Percentiles rank a stretch among this genome's conserved stretches.
phyloP scores from a whole-genome alignment of 30 jellyfish, hydroid and myxozoan genomes.

The Mastigias papua region DNA sequence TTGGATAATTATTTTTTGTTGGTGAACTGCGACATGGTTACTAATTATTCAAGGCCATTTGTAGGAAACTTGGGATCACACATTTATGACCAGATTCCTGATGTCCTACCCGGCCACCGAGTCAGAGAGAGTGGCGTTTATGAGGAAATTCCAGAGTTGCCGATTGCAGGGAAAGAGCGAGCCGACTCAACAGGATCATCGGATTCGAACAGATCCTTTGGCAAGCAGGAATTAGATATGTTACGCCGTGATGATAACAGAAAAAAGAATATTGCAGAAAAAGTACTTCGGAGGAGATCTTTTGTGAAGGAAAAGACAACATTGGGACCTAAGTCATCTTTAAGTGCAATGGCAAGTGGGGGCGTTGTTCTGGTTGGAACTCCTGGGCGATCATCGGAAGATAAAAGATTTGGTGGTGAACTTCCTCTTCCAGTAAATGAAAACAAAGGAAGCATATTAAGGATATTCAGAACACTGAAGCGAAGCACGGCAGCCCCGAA shows the following conservation, averaged over 20 bases:
- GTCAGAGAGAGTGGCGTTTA: conserved; percentile 46
- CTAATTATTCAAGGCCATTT: no score
- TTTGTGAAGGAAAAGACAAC: conserved; percentile 53
- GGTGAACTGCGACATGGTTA: no score
- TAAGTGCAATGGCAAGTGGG: conserved; percentile 17
- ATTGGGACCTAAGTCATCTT: conserved; percentile 24
- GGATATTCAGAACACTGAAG: conserved; percentile 26
- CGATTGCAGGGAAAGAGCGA: neutral
- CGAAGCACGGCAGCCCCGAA: conserved; percentile 24
- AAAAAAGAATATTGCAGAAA: conserved; percentile 7
- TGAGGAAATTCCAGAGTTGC: conserved; percentile 54
- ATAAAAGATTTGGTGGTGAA: conserved; percentile 6
- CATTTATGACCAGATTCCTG: conserved; percentile 51
- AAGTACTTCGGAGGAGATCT: conserved; percentile 64
- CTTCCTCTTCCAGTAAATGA: conserved; percentile 31
- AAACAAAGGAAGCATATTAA: conserved; percentile 15
- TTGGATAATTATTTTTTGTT: no score
- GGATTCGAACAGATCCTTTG: conserved; percentile 30
- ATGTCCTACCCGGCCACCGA: conserved; percentile 1
- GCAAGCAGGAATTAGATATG: conserved; percentile 26
- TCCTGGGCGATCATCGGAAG: neutral
- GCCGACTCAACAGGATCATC: conserved; percentile 65
- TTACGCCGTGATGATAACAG: conserved; percentile 18
- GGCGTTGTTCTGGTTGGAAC: conserved; percentile 47
- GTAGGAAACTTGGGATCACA: conserved; percentile 52